Evolutionary conservation across 2,797 vertebrate genomes (phyloP).

Genomic region (Acridotheres tristis): DNA sequence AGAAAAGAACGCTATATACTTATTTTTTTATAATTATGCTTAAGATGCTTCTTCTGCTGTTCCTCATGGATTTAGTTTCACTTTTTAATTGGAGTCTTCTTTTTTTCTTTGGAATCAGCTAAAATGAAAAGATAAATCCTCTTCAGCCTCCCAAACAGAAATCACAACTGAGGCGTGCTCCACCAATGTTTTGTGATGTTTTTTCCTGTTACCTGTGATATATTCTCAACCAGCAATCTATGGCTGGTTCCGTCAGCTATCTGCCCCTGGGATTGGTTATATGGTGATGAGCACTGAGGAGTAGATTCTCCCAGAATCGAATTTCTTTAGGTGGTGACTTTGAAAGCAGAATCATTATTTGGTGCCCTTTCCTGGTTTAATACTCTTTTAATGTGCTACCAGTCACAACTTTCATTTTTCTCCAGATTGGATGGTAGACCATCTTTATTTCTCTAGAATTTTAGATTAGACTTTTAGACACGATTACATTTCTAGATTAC

Average conservation of each 20-base stretch:
- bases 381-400: not conserved
- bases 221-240: not conserved
- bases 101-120: not conserved
- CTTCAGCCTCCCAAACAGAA: not conserved
- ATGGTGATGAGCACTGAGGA: not conserved
- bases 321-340: not conserved
- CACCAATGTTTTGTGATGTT: not conserved
- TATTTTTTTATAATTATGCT: not conserved
- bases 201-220: not conserved
- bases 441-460: not conserved
- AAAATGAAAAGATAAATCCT: not conserved
- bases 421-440: not conserved
- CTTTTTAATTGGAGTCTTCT: not conserved
- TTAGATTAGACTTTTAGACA: not conserved
- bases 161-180: not conserved
- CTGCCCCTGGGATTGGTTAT: not conserved
- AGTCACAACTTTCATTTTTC: not conserved
- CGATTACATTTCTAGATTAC: not conserved
- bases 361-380: not conserved
- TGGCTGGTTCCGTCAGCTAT: not conserved
- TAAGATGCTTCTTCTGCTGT: not conserved
- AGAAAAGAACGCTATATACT: not conserved
- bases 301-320: not conserved
- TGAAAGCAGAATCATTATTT: not conserved
- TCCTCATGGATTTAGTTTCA: not conserved